phyloP scores from a whole-genome alignment of 2,797 vertebrate species.

The Helarctos malayanus region DNA sequence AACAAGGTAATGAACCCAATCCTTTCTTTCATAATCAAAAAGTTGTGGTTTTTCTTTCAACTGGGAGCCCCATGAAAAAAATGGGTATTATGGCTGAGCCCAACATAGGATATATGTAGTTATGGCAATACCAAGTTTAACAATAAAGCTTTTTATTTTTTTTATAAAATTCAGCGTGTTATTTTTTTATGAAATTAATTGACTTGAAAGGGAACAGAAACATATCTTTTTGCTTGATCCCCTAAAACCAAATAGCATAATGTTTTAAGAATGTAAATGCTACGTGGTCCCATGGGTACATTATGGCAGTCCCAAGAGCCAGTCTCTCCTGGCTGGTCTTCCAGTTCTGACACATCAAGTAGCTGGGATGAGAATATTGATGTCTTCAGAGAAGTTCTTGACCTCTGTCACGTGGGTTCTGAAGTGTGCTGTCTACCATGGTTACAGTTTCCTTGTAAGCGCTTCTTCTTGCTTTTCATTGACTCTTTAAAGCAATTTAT shows the following conservation, averaged over 20 bases:
- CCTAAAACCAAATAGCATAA: not conserved
- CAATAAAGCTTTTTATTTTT: not conserved
- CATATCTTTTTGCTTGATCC: not conserved
- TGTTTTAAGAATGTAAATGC: not conserved
- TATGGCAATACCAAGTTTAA: not conserved
- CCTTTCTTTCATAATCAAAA: not conserved
- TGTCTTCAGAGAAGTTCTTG: not conserved
- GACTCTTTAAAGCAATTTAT: conserved; percentile 35
- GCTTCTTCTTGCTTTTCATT: not conserved
- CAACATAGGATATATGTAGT: not conserved
- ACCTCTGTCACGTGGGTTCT: not conserved
- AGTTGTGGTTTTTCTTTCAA: not conserved
- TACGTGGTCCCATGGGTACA: fast-evolving
- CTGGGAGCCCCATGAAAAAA: not conserved
- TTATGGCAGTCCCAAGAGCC: not conserved
- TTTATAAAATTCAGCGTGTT: not conserved
- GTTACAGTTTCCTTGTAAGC: not conserved
- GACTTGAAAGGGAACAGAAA: conserved; percentile 48
- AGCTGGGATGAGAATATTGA: not conserved
- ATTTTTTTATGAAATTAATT: not conserved
- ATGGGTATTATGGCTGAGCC: not conserved
- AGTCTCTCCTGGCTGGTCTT: not conserved
- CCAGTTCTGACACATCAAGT: not conserved
- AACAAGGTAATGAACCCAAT: not conserved
- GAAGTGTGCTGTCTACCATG: not conserved